Percentiles rank a stretch among this genome's conserved stretches.
phyloP scores from a whole-genome alignment of 2,113 vertebrate genomes.

The Chaenocephalus aceratus region DNA sequence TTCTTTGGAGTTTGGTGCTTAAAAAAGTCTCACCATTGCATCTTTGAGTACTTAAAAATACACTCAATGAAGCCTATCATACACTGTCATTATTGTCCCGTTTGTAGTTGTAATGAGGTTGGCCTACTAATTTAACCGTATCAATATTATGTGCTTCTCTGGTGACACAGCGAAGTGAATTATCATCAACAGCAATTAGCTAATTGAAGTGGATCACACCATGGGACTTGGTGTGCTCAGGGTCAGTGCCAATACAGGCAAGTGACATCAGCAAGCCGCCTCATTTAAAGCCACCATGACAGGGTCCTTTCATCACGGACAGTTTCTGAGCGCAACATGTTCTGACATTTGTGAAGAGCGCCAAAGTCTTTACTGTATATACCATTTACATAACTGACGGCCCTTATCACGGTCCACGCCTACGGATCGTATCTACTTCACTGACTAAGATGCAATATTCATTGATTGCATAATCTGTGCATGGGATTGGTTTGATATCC shows the following conservation, averaged over 20 bases:
- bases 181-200: conserved; percentile 48
- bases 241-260: conserved; percentile 46
- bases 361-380: conserved; percentile 18
- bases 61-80: conserved; percentile 1
- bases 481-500: conserved; percentile 28
- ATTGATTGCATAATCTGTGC: conserved; percentile 22
- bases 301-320: conserved; percentile 34
- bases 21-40: neutral
- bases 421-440: conserved; percentile 21
- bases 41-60: neutral
- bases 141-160: conserved; percentile 30
- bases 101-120: conserved; percentile 35
- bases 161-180: conserved; percentile 48
- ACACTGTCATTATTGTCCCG: conserved; percentile 18
- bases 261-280: conserved; percentile 23
- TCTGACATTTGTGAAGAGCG: conserved; percentile 36
- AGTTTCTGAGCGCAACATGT: conserved; percentile 20
- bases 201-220: conserved; percentile 50
- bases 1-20: neutral
- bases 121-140: conserved; percentile 37
- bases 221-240: conserved; percentile 22
- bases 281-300: conserved; percentile 26
- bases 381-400: conserved; percentile 21
- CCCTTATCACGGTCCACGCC: neutral
- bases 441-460: conserved; percentile 36